phyloP scores from a whole-genome alignment of 2,113 vertebrate species.

The Aplodontia rufa region DNA sequence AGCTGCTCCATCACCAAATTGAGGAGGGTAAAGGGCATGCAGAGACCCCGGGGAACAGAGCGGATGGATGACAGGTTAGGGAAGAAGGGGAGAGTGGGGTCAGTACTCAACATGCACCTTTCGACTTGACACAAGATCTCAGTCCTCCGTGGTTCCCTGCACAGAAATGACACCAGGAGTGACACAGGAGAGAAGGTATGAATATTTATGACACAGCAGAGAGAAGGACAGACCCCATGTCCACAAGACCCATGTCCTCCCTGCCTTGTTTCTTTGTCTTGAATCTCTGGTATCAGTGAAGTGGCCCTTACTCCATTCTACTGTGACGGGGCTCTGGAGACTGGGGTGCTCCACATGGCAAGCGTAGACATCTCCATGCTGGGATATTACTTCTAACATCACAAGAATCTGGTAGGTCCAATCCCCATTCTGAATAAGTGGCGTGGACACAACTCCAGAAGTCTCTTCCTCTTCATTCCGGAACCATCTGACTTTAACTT shows the following conservation, averaged over 20 bases:
- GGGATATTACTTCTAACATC: slow-evolving; percentile 64
- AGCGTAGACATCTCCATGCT: slow-evolving; percentile 84
- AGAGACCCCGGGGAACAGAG: too few species aligned
- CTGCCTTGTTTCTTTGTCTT: background rate
- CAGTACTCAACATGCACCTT: background rate
- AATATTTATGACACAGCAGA: background rate
- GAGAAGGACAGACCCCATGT: accelerated
- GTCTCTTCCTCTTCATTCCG: slow-evolving; percentile 18
- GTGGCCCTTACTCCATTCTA: slow-evolving; percentile 40
- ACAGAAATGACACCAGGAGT: background rate
- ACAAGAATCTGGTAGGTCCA: slow-evolving; percentile 68
- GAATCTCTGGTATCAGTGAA: background rate
- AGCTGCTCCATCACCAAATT: background rate
- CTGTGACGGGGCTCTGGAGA: background rate
- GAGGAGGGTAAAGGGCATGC: background rate
- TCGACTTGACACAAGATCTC: background rate
- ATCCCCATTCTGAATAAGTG: slow-evolving; percentile 51
- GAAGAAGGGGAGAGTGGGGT: background rate
- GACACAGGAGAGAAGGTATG: accelerated
- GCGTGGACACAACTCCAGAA: background rate
- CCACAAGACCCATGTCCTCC: background rate
- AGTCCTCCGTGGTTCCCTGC: background rate
- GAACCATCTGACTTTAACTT: slow-evolving; percentile 61
- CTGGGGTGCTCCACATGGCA: slow-evolving; percentile 76
- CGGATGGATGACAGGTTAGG: too few species aligned